These are phyloP conservation scores for Busseola fusca DNA, from an alignment of 2,888 invertebrate species.

Conservation along the genomic window DNA sequence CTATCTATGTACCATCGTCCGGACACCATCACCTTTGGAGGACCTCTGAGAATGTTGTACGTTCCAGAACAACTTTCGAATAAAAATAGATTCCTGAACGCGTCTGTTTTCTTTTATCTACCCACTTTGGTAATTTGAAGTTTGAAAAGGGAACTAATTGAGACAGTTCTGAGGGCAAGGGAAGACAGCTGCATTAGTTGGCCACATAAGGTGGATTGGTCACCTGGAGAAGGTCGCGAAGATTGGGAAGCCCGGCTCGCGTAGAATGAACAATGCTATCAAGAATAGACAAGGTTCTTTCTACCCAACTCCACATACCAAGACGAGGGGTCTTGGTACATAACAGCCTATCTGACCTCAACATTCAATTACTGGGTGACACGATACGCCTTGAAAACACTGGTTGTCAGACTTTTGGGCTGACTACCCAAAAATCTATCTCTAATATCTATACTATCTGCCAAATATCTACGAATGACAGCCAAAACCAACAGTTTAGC, in stretches of 20 bases:
- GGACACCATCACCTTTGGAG: conserved; percentile 28
- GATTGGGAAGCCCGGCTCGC: neutral
- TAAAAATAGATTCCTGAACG: conserved; percentile 36
- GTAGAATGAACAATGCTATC: too few relatives aligned
- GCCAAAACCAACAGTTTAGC: neutral
- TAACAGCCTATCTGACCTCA: too few relatives aligned
- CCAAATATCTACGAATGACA: too few relatives aligned
- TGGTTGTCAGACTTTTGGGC: too few relatives aligned
- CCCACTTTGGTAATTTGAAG: conserved; percentile 18
- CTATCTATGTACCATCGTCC: conserved; percentile 11
- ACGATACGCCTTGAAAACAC: too few relatives aligned
- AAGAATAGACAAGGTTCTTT: too few relatives aligned
- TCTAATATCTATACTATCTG: too few relatives aligned
- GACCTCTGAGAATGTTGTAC: conserved; percentile 6
- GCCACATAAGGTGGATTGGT: too few relatives aligned
- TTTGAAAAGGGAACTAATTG: conserved; percentile 8
- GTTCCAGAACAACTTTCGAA: conserved; percentile 18
- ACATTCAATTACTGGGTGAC: too few relatives aligned
- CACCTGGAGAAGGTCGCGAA: neutral
- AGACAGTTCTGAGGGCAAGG: neutral
- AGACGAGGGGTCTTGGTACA: too few relatives aligned
- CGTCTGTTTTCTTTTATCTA: conserved; percentile 34
- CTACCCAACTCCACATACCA: too few relatives aligned
- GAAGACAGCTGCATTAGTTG: neutral
- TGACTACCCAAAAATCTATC: too few relatives aligned